Percentiles rank a stretch among this genome's conserved stretches.
These are phyloP conservation scores for Drosophila lacteicornis DNA, from an alignment of 1,140 invertebrate species.

Conservation along the genomic window DNA sequence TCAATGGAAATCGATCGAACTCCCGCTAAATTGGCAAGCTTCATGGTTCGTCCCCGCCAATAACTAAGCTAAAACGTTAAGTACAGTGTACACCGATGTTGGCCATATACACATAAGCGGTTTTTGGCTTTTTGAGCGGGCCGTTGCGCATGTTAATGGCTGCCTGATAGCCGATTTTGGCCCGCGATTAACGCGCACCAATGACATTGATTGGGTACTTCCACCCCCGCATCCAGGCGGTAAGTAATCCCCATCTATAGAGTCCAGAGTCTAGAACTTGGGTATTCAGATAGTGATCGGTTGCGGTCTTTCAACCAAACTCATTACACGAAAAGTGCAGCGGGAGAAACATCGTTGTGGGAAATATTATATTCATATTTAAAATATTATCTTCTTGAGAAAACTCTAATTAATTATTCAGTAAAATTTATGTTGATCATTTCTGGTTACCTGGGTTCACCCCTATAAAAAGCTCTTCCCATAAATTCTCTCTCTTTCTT, in stretches of 20 bases:
- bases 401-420: no score
- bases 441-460: no score
- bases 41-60: conserved; percentile 24
- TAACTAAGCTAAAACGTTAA: conserved; percentile 21
- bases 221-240: not conserved
- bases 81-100: conserved; percentile 21
- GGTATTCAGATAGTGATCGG: conserved; percentile 37
- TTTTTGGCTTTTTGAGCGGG: conserved; percentile 29
- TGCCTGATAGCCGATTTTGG: conserved; percentile 57
- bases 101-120: conserved; percentile 10
- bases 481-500: no score
- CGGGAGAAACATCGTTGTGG: conserved; percentile 8
- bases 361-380: not conserved
- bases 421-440: no score
- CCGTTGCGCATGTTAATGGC: conserved; percentile 69
- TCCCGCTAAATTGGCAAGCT: conserved; percentile 60
- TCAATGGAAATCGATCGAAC: conserved; percentile 55
- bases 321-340: conserved; percentile 22
- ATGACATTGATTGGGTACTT: conserved; percentile 66
- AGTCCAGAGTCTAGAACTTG: conserved; percentile 27
- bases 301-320: conserved; percentile 65
- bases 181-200: conserved; percentile 38
- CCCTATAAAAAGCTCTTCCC: no score
- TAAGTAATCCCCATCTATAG: not conserved
- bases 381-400: not conserved